Evolutionary conservation across 2,113 vertebrate genomes (phyloP).

Genomic region (Amphilophus citrinellus): DNA sequence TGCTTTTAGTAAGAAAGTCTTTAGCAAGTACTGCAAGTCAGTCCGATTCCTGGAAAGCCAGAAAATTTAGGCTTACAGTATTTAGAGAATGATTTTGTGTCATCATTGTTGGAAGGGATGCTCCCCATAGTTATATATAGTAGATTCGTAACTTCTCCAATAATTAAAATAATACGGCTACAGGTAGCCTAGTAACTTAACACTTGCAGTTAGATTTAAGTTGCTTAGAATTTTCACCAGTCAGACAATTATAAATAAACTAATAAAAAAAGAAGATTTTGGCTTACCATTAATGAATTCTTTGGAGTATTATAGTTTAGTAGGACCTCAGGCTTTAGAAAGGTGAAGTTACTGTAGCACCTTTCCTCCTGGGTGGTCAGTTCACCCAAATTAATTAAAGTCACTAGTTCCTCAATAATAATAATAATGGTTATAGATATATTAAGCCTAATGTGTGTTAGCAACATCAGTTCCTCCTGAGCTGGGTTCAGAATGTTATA

Average conservation of each 20-base stretch:
- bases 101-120: neutral
- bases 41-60: neutral
- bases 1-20: neutral
- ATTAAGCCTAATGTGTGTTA: neutral
- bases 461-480: neutral
- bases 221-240: neutral
- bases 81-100: neutral
- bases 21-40: neutral
- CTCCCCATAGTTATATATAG: neutral
- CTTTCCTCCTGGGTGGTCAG: neutral
- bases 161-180: neutral
- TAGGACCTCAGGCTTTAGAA: neutral
- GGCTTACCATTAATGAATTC: neutral
- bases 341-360: neutral
- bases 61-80: neutral
- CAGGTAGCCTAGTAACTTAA: neutral
- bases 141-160: neutral
- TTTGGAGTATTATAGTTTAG: neutral
- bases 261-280: neutral
- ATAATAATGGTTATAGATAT: neutral
- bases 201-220: fast-evolving
- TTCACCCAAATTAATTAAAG: neutral
- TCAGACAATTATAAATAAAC: neutral
- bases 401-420: neutral
- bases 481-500: neutral